Conservation (phyloP, 2,113 vertebrate genomes). For the Phocoena phocoena region DNA sequence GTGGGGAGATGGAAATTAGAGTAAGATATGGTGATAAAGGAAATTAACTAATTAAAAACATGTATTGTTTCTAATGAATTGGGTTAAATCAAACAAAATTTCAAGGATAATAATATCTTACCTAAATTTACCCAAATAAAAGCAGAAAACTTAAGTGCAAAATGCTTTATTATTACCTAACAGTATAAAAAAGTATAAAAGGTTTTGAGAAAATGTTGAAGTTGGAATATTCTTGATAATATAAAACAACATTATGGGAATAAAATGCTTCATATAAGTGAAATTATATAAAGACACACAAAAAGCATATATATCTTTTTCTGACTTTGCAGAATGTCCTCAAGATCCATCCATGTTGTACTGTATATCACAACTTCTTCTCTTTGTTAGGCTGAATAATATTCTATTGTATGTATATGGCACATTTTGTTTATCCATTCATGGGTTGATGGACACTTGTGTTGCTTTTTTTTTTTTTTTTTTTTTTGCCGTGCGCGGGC, state of each 20-base stretch:
- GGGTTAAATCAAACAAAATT: not conserved
- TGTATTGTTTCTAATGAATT: not conserved
- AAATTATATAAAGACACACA: not conserved
- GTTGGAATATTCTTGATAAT: not conserved
- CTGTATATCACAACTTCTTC: not conserved
- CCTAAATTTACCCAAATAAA: not conserved
- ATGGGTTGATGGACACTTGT: not conserved
- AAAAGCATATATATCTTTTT: not conserved
- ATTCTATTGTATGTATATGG: not conserved
- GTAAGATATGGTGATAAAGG: not conserved
- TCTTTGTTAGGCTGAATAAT: not conserved
- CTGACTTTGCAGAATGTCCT: not conserved
- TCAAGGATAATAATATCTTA: not conserved
- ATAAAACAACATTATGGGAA: not conserved
- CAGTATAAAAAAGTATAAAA: not conserved
- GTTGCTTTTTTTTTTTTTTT: not conserved
- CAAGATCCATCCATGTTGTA: not conserved
- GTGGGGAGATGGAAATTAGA: not conserved
- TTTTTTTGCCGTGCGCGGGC: no score
- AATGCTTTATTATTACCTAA: not conserved
- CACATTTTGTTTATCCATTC: not conserved
- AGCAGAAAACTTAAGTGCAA: not conserved
- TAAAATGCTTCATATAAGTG: not conserved
- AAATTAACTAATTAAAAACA: not conserved
- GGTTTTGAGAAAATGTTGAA: not conserved